A percentile compares a stretch with the other conserved stretches of the same genome.
These are phyloP conservation scores for Nephrotoma guestfalica DNA, from an alignment of 2,888 invertebrate genomes.

Conservation along the genomic window DNA sequence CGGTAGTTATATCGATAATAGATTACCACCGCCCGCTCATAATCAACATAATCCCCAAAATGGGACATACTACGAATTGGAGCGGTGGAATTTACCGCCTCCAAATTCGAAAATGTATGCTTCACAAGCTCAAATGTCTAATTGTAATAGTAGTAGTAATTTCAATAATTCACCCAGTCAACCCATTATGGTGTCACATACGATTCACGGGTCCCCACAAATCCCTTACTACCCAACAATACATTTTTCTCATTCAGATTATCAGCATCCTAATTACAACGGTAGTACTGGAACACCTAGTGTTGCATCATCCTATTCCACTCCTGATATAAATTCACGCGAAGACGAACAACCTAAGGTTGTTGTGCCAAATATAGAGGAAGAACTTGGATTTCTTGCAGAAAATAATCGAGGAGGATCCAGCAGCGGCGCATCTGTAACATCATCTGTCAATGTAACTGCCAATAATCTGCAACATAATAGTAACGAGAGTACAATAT, in stretches of 20 bases:
- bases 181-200: conserved; percentile 51
- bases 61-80: conserved; percentile 63
- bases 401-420: conserved; percentile 26
- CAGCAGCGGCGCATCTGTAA: conserved; percentile 15
- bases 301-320: conserved; percentile 38
- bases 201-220: conserved; percentile 40
- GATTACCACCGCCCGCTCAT: conserved; percentile 60
- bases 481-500: conserved; percentile 23
- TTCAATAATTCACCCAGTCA: conserved; percentile 37
- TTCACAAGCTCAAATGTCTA: conserved; percentile 36
- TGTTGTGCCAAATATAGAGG: conserved; percentile 77
- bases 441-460: conserved; percentile 15
- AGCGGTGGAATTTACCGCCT: conserved; percentile 62
- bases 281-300: conserved; percentile 38
- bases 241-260: conserved; percentile 45
- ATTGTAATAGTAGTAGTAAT: conserved; percentile 33
- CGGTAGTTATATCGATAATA: conserved; percentile 23
- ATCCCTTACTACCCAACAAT: conserved; percentile 65
- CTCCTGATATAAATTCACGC: conserved; percentile 17
- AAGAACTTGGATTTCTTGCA: conserved; percentile 69
- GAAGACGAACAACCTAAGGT: conserved; percentile 60
- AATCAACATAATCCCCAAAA: conserved; percentile 36
- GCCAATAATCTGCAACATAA: conserved; percentile 16
- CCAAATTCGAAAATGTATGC: conserved; percentile 55
- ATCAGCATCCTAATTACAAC: conserved; percentile 35